Percentiles rank a stretch among this genome's conserved stretches.
phyloP scores from a whole-genome alignment of 1,140 invertebrate genomes.

The Nautilus pompilius region DNA sequence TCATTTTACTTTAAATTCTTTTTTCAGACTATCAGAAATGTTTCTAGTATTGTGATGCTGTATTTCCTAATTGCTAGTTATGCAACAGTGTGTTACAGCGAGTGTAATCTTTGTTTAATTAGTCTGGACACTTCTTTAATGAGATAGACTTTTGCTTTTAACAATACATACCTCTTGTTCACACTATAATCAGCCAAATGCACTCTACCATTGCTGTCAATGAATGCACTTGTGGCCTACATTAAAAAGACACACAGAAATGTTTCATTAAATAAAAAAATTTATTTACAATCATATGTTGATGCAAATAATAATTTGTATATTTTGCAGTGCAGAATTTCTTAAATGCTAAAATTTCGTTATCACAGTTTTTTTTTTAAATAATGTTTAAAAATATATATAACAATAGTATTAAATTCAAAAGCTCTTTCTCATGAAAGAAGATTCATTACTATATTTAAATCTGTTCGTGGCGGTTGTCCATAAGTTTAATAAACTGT shows the following conservation, averaged over 20 bases:
- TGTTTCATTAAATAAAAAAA: conserved; percentile 2
- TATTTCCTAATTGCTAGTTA: too few relatives aligned
- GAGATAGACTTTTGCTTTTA: too few relatives aligned
- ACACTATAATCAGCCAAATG: conserved; percentile 70
- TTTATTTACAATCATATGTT: not conserved
- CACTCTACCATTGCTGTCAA: conserved; percentile 47
- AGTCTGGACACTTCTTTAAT: too few relatives aligned
- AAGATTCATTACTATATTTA: too few relatives aligned
- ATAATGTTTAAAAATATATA: not conserved
- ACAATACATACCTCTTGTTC: conserved; percentile 66
- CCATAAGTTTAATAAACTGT: too few relatives aligned
- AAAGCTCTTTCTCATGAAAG: too few relatives aligned
- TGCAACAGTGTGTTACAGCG: too few relatives aligned
- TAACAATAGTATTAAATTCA: conserved; percentile 2
- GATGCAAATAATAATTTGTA: not conserved
- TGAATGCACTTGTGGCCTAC: conserved; percentile 49
- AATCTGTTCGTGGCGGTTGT: too few relatives aligned
- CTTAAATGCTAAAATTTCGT: not conserved
- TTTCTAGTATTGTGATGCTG: too few relatives aligned
- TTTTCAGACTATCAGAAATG: too few relatives aligned
- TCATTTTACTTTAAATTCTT: too few relatives aligned
- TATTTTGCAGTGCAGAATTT: not conserved
- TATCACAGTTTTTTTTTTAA: conserved; percentile 1
- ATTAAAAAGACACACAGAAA: conserved; percentile 21
- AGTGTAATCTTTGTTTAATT: too few relatives aligned